A percentile compares a stretch with the other conserved stretches of the same genome.
Conservation (phyloP, 2,888 invertebrate species). For the Andrena fulva region DNA sequence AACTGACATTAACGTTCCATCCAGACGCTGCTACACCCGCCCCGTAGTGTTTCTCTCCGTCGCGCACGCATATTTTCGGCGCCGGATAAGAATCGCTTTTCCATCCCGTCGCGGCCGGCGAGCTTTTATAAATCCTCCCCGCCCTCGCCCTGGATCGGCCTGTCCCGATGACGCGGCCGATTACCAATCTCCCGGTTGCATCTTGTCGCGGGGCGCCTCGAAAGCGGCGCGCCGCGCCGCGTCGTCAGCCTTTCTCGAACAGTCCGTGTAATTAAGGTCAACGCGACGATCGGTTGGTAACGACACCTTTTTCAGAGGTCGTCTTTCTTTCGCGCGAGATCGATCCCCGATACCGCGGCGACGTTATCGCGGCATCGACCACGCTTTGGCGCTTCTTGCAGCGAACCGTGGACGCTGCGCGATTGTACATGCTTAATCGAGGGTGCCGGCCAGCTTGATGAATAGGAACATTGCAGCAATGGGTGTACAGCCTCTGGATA, state of each 20-base stretch:
- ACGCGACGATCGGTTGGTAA: conserved; percentile 51
- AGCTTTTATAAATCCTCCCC: neutral
- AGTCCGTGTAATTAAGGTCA: conserved; percentile 65
- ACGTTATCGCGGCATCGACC: conserved; percentile 46
- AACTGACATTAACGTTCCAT: conserved; percentile 78
- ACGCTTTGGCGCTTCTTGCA: conserved; percentile 28
- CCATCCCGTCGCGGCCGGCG: conserved; percentile 21
- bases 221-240: conserved; percentile 11
- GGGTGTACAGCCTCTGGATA: neutral
- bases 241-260: conserved; percentile 39
- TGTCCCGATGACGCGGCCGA: conserved; percentile 18
- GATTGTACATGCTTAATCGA: conserved; percentile 18
- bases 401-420: conserved; percentile 15
- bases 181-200: conserved; percentile 23
- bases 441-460: neutral
- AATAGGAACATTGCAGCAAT: neutral
- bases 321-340: conserved; percentile 10
- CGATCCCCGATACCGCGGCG: conserved; percentile 15
- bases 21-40: conserved; percentile 67
- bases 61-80: conserved; percentile 52
- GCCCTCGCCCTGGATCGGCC: neutral
- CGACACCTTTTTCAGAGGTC: conserved; percentile 31
- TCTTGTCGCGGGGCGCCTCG: neutral
- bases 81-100: conserved; percentile 63
- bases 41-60: conserved; percentile 68